These are phyloP conservation scores for Aurelia coerulea DNA, from an alignment of 30 jellyfish, hydroid and myxozoan species.

Conservation along the genomic window DNA sequence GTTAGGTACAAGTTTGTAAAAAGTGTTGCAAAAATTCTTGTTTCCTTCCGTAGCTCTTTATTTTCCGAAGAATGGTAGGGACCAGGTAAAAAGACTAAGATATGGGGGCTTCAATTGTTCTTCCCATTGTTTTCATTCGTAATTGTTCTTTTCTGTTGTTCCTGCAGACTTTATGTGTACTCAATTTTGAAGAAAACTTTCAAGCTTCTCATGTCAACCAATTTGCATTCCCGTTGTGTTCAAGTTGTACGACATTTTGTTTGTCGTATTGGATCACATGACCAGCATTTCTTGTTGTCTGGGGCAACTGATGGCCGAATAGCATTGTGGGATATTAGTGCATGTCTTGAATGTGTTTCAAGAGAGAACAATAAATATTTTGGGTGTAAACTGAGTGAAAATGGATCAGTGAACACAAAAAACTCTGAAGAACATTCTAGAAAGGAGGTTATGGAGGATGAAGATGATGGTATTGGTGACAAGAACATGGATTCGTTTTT, in stretches of 20 bases:
- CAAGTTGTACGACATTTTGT: conserved; percentile 48
- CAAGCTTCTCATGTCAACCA: conserved; percentile 40
- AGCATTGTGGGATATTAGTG: conserved; percentile 80
- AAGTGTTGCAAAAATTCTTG: no score
- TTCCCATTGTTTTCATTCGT: no score
- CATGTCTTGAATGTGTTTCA: background rate
- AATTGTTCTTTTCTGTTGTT: background rate
- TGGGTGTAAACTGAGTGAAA: background rate
- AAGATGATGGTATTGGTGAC: background rate
- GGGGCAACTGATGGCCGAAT: conserved; percentile 86
- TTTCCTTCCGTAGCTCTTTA: no score
- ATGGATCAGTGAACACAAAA: background rate
- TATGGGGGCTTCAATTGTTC: no score
- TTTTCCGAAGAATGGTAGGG: no score
- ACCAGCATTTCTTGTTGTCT: conserved; percentile 55
- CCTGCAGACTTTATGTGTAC: conserved; percentile 47
- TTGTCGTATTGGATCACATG: conserved; percentile 24
- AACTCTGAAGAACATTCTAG: background rate
- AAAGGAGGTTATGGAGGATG: background rate
- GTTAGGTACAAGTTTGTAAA: no score
- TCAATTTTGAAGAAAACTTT: conserved; percentile 8
- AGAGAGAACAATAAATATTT: background rate
- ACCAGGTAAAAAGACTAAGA: no score
- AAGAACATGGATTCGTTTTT: background rate
- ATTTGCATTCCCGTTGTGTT: conserved; percentile 71